Evolutionary conservation across 2,113 vertebrate genomes (phyloP), one percentile per base, ranked within the genome.

Genomic region (Leucopsar rothschildi): DNA sequence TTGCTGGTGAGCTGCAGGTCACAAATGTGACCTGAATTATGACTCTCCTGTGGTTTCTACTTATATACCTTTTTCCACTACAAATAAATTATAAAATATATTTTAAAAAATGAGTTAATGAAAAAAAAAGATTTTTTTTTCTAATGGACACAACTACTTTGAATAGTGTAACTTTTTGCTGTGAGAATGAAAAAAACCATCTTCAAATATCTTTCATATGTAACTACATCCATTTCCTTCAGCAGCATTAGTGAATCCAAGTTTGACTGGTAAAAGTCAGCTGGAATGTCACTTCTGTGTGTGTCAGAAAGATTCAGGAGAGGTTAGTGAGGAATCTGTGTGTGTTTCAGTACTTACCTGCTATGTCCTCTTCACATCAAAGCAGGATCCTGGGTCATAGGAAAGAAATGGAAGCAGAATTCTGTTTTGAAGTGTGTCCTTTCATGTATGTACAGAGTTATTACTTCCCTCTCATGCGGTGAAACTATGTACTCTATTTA

Each of bases 21-120:
- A 72, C 40, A 82, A 84, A 78, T 92, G 72, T 86, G 88, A 93
- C 92, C 69, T 88, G 83, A 93, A 82, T 95, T 87, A 68, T 45
- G 83, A 61, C 77, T 91, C 68, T 75, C 8, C 37, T 64, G 65
- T 77, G 60, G 13, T 77, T 93, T 77, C 55, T 82, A 87, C 42
- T 89, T 73, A 68, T 24, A 78, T 73, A 83, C 22, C 16, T 70
- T 94, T 82, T 86, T 13, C 39, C 31, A 42, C 39, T 81, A 82
- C 57, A 95, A 82, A 78, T 86, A 91, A 93, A 78, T 84, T 33
- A 47, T 56, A 11, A 94, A 88, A 78, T 66, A 64, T 21, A 31
- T 92, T 82, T 82, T 45, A 88, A 97, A 50, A 37, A 63, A 83
- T 39, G 10, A 86, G 35, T 49, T 86, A 45, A 88, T 88, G 40